A percentile compares a stretch with the other conserved stretches of the same genome.
phyloP scores from a whole-genome alignment of 1,140 invertebrate genomes.

The Delia radicum region DNA sequence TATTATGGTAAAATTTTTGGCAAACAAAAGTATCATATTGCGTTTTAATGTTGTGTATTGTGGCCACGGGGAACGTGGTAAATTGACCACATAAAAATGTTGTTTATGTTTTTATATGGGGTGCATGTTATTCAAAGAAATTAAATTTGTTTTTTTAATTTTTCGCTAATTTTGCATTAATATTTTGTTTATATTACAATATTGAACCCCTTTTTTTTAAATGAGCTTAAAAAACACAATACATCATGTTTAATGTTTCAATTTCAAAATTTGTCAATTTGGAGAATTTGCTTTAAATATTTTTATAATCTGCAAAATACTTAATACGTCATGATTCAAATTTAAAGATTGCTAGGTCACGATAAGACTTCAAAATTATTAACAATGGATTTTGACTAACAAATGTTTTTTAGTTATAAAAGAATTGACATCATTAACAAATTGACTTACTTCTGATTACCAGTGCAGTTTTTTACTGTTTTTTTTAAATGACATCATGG shows the following conservation, averaged over 20 bases:
- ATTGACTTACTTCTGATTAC: neutral
- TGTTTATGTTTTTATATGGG: neutral
- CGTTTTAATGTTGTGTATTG: neutral
- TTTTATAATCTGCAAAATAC: too few relatives aligned
- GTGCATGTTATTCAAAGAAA: neutral
- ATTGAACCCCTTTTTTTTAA: neutral
- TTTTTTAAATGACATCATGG: too few relatives aligned
- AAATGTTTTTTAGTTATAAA: too few relatives aligned
- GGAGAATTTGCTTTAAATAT: too few relatives aligned
- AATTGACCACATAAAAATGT: neutral
- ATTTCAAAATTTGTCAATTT: too few relatives aligned
- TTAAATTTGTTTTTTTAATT: neutral
- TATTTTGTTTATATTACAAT: neutral
- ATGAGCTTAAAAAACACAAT: neutral
- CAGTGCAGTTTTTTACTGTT: too few relatives aligned
- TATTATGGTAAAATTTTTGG: too few relatives aligned
- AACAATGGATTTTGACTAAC: too few relatives aligned
- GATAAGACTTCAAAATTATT: too few relatives aligned
- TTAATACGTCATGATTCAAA: too few relatives aligned
- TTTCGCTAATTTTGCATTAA: neutral
- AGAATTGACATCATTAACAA: too few relatives aligned
- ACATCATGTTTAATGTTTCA: neutral
- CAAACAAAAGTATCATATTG: neutral
- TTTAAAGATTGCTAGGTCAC: too few relatives aligned
- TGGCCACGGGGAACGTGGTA: neutral